These are phyloP conservation scores for Ceratina calcarata DNA, from an alignment of 1,140 invertebrate genomes.

Conservation along the genomic window DNA sequence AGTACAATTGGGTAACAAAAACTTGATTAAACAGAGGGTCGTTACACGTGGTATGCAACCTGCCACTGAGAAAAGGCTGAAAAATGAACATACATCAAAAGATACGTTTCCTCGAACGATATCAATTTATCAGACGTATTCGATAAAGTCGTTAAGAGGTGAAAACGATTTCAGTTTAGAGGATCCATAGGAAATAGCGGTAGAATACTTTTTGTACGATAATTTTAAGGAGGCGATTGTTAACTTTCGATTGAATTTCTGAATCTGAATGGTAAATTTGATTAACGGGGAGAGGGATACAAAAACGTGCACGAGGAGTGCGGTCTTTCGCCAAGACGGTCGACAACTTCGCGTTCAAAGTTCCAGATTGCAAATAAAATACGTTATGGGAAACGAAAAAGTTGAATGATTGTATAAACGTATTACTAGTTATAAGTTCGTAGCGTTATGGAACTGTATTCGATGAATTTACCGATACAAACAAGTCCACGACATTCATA, in stretches of 20 bases:
- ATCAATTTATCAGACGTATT: neutral
- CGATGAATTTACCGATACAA: constrained; percentile 60
- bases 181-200: constrained; percentile 27
- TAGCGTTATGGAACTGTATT: constrained; percentile 59
- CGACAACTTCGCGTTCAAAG: constrained; percentile 60
- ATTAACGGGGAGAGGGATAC: constrained; percentile 26
- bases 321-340: constrained; percentile 41
- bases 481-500: constrained; percentile 62
- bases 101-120: neutral
- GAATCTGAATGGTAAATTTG: neutral
- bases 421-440: constrained; percentile 65
- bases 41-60: neutral
- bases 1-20: constrained; percentile 20
- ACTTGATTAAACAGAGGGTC: neutral
- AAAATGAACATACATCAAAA: neutral
- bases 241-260: constrained; percentile 35
- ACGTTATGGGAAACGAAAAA: constrained; percentile 52
- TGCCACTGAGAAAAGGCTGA: constrained; percentile 2
- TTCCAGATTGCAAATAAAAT: constrained; percentile 55
- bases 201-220: constrained; percentile 42
- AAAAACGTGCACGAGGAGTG: constrained; percentile 31
- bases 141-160: neutral
- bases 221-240: constrained; percentile 15
- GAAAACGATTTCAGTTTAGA: constrained; percentile 24
- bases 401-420: constrained; percentile 64